Percentiles rank a stretch among this genome's conserved stretches.
Evolutionary conservation across 2,113 vertebrate species (phyloP).

Genomic region (Barnardius zonarius): DNA sequence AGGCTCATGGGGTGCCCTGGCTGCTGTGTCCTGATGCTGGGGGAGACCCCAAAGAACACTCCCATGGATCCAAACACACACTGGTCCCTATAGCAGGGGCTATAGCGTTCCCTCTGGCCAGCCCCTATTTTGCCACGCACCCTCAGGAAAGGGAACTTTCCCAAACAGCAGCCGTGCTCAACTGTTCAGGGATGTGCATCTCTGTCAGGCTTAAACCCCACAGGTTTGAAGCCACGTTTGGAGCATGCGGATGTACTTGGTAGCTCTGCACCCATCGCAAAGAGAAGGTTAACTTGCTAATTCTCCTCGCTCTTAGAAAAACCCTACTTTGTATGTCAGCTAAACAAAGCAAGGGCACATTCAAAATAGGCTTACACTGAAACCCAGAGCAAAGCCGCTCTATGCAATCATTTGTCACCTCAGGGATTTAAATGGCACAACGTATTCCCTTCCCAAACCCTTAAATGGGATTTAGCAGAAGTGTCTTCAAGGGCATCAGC

Average conservation of each 20-base stretch:
- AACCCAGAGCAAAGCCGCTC: not conserved
- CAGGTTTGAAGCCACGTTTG: not conserved
- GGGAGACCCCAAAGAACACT: rapidly evolving
- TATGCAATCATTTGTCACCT: not conserved
- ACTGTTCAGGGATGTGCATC: not conserved
- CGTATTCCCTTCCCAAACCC: not conserved
- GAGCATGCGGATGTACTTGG: not conserved
- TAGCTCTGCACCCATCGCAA: not conserved
- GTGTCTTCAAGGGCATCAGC: not conserved
- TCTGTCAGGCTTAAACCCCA: rapidly evolving
- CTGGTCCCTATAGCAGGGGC: not conserved
- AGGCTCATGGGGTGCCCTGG: rapidly evolving
- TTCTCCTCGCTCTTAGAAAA: not conserved
- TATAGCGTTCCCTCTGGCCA: not conserved
- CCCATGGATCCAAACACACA: not conserved
- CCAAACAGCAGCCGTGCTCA: not conserved
- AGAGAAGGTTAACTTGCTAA: not conserved
- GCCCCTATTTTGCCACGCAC: not conserved
- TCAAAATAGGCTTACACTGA: not conserved
- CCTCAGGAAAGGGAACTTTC: not conserved
- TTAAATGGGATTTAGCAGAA: not conserved
- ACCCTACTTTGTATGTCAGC: rapidly evolving
- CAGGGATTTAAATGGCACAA: not conserved
- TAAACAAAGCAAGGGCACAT: not conserved
- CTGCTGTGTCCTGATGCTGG: not conserved